These are phyloP conservation scores for Aplochiton taeniatus DNA, from an alignment of 2,797 vertebrate genomes.

Conservation along the genomic window DNA sequence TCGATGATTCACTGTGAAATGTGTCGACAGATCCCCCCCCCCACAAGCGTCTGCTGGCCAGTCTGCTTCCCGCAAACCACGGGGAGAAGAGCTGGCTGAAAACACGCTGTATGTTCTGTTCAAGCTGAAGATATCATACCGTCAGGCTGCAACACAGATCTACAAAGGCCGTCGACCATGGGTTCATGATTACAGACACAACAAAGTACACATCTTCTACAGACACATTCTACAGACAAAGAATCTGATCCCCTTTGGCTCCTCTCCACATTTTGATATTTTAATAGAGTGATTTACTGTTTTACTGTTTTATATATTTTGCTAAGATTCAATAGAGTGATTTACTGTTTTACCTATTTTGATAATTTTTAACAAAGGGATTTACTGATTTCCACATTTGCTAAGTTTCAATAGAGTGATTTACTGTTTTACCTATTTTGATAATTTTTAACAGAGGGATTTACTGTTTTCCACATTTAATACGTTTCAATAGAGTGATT, in stretches of 20 bases:
- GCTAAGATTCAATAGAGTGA: no score
- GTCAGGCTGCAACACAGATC: conserved; percentile 44
- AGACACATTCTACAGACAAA: no score
- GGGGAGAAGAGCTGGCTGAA: conserved; percentile 10
- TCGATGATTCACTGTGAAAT: conserved; percentile 51
- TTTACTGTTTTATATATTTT: conserved; percentile 42
- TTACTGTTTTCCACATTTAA: conserved; percentile 60
- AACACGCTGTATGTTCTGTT: conserved; percentile 8
- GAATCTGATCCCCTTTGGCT: no score
- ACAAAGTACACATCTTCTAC: no score
- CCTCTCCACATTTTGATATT: conserved; percentile 32
- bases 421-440: no score
- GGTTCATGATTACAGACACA: conserved; percentile 27
- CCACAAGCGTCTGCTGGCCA: conserved; percentile 58
- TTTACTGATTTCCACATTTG: no score
- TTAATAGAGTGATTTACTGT: conserved; percentile 52
- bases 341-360: no score
- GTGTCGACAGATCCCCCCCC: conserved; percentile 41
- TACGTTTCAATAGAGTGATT: conserved; percentile 55
- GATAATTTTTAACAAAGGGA: no score
- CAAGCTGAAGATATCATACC: conserved; percentile 41
- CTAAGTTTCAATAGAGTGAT: no score
- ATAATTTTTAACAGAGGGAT: conserved; percentile 44
- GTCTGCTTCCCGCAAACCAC: conserved; percentile 32
- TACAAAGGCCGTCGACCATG: conserved; percentile 40